These are phyloP conservation scores for Progne subis DNA, from an alignment of 2,113 vertebrate genomes.

Conservation along the genomic window DNA sequence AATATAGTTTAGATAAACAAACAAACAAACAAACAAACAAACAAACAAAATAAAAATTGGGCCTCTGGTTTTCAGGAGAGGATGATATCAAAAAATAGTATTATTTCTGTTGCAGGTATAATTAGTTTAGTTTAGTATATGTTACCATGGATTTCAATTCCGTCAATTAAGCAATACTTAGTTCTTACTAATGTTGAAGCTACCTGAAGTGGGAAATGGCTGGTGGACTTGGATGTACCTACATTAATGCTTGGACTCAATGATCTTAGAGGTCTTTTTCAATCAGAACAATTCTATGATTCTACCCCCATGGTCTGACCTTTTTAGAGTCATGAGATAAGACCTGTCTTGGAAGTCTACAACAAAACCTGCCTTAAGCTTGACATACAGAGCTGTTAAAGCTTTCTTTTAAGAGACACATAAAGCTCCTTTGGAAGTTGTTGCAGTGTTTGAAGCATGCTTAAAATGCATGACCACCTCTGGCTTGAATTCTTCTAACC, in stretches of 20 bases:
- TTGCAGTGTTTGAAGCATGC: background rate
- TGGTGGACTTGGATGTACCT: background rate
- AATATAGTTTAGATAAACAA: background rate
- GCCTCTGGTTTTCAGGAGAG: background rate
- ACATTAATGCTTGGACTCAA: background rate
- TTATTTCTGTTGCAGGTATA: background rate
- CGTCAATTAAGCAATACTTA: background rate
- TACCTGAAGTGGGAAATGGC: background rate
- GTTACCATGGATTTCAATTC: background rate
- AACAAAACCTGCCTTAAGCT: background rate
- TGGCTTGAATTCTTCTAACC: background rate
- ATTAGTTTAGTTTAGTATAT: background rate
- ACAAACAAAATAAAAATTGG: background rate
- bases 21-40: too few species aligned
- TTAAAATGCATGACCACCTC: background rate
- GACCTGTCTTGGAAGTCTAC: background rate
- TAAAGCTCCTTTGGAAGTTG: background rate
- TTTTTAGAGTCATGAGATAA: background rate
- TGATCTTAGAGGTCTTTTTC: background rate
- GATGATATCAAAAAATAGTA: background rate
- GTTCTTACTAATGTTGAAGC: background rate
- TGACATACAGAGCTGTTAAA: background rate
- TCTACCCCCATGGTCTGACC: background rate
- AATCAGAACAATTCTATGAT: background rate
- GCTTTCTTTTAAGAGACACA: background rate